These are phyloP conservation scores for Conger conger DNA, from an alignment of 2,113 vertebrate species.

Conservation along the genomic window DNA sequence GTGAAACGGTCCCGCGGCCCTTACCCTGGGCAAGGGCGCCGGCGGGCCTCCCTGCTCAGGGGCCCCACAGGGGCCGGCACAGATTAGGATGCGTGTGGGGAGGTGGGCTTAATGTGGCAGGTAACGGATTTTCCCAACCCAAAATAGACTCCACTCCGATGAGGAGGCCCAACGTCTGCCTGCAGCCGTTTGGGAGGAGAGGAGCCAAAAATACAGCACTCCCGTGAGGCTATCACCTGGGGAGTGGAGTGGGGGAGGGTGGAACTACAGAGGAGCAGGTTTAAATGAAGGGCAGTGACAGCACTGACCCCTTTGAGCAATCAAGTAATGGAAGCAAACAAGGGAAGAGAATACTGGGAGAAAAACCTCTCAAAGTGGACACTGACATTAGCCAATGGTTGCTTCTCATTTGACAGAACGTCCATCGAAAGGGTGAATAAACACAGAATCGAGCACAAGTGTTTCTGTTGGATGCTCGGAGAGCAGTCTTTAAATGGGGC, in stretches of 20 bases:
- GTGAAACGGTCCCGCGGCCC: not conserved
- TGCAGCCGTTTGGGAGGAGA: constrained; percentile 43
- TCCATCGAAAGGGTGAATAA: too few relatives aligned
- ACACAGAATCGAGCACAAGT: too few relatives aligned
- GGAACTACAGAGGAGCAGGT: not conserved
- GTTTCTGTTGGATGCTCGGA: too few relatives aligned
- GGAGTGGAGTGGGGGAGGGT: constrained; percentile 27
- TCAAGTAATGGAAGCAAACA: not conserved
- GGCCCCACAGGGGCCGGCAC: not conserved
- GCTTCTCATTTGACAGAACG: too few relatives aligned
- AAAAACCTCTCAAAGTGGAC: not conserved
- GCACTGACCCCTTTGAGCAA: not conserved
- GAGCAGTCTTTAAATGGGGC: too few relatives aligned
- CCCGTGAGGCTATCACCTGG: constrained; percentile 52
- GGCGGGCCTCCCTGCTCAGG: not conserved
- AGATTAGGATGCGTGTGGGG: not conserved
- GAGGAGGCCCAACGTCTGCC: not conserved
- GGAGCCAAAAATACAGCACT: constrained; percentile 59
- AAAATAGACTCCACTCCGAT: not conserved
- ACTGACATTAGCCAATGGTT: too few relatives aligned
- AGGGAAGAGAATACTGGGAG: not conserved
- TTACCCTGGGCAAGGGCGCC: not conserved
- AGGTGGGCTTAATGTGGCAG: not conserved
- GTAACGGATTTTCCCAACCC: not conserved
- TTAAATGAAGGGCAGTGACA: not conserved